A percentile compares a stretch with the other conserved stretches of the same genome.
phyloP scores from a whole-genome alignment of 2,113 vertebrate species.

The Microcebus griseorufus region DNA sequence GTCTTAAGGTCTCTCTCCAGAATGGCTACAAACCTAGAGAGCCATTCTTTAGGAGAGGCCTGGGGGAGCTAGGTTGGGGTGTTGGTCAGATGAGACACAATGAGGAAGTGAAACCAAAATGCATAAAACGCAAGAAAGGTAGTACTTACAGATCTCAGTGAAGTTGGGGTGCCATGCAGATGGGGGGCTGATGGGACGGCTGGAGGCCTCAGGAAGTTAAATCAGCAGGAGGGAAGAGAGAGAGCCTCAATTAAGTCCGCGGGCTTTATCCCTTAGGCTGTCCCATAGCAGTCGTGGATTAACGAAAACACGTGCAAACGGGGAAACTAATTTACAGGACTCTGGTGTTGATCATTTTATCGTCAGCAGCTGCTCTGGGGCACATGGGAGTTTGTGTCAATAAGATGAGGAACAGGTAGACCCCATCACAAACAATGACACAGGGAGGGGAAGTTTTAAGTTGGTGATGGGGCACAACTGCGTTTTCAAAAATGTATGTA shows the following conservation, averaged over 20 bases:
- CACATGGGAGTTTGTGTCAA: neutral
- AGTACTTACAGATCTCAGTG: neutral
- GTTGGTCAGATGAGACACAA: neutral
- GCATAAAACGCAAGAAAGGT: neutral
- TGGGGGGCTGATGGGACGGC: accelerated
- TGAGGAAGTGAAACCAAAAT: neutral
- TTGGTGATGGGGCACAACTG: accelerated
- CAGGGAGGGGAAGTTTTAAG: neutral
- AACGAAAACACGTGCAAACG: neutral
- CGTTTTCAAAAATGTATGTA: neutral
- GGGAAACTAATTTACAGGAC: too few species aligned
- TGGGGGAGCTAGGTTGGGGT: too few species aligned
- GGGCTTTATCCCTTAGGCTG: accelerated
- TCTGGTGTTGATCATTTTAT: neutral
- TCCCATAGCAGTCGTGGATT: neutral
- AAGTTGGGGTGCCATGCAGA: neutral
- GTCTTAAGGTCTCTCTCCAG: neutral
- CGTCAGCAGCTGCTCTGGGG: neutral
- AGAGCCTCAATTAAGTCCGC: accelerated
- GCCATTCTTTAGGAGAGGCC: too few species aligned
- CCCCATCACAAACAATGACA: neutral
- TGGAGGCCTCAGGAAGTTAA: accelerated
- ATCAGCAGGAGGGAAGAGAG: accelerated
- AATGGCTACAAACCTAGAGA: too few species aligned
- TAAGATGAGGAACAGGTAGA: too few species aligned